Base-by-base conservation (phyloP, 53 echinoderm and acorn worm genomes). In the Holothuria scabra region DNA sequence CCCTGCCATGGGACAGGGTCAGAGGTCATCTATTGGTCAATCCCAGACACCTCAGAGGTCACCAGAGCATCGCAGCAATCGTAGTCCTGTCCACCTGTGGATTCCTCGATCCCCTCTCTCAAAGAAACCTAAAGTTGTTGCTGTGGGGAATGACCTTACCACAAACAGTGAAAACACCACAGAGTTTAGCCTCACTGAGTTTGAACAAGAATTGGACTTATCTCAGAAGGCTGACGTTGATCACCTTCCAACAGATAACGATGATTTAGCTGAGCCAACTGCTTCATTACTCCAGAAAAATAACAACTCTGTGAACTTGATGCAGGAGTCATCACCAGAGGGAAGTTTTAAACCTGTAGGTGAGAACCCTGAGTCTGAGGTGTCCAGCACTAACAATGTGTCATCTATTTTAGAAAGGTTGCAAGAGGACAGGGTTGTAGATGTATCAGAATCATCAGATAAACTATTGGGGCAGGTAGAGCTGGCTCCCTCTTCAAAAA, bases 81-180 rank as follows among this genome's bases (percentile, higher is more conserved):
- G 82, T n/a, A 81, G 82, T 63, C 82, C 82, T 12, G 64, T 81
- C 82, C 82, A 81, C 38, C 28, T 81, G 41, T 81, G 82, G 62
- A 64, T 64, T 41, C 82, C 82, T 9, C 30, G 82, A 29, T 81
- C 82, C 63, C 82, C 82, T 22, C 62, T 64, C 82, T 81, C 82
- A 1, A 81, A 81, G 30, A 81, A 81, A 25, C 82, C 65, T 6
- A 81, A 81, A 23, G 82, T 20, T n/a, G 62, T 11, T n/a, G 35
- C 22, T 1, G 62, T 41, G 10, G 64, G n/a, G 34, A 48, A 38
- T 10, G 64, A 64, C 5, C 37, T 63, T 12, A 48, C 44, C 25
- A 81, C 60, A 37, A 62, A 81, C 60, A 81, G 82, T 49, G 82
- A 81, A 28, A 81, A 81, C 64, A 81, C 82, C 9, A 81, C 82